Percentiles rank a stretch among this genome's conserved stretches.
Evolutionary conservation across 2,797 vertebrate species (phyloP).

Genomic region (Chelmon rostratus): DNA sequence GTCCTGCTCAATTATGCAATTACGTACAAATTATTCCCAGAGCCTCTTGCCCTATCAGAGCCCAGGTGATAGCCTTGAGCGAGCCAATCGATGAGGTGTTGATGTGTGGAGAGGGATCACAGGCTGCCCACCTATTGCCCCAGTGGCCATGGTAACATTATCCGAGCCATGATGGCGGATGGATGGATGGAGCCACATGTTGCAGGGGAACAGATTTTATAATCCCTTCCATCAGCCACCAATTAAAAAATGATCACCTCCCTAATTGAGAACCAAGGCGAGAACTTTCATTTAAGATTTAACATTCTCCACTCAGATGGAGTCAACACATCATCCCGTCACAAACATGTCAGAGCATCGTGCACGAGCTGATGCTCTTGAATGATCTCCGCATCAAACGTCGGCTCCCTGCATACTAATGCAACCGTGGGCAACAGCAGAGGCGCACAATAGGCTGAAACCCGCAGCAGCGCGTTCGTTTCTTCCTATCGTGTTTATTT

Average conservation of each 20-base stretch:
- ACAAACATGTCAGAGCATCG: constrained; percentile 40
- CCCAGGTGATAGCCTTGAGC: constrained; percentile 60
- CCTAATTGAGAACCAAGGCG: constrained; percentile 14
- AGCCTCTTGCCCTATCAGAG: constrained; percentile 62
- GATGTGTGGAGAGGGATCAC: constrained; percentile 67
- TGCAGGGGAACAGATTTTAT: constrained; percentile 19
- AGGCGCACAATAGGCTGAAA: constrained; percentile 53
- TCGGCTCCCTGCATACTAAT: constrained; percentile 65
- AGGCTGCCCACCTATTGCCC: constrained; percentile 54
- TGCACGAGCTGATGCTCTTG: constrained; percentile 63
- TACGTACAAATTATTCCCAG: constrained; percentile 81
- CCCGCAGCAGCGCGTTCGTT: constrained; percentile 11
- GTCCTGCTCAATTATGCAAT: constrained; percentile 79
- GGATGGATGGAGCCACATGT: constrained; percentile 32
- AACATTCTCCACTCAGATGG: constrained; percentile 6
- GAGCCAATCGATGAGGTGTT: constrained; percentile 64
- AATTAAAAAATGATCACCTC: constrained; percentile 4
- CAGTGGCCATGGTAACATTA: constrained; percentile 58
- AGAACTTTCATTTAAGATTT: not conserved
- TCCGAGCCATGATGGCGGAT: constrained; percentile 31
- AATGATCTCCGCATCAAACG: constrained; percentile 48
- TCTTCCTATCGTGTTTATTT: constrained; percentile 72
- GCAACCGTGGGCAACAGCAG: constrained; percentile 23
- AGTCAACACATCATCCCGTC: constrained; percentile 37
- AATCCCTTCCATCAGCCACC: not conserved